Percentiles rank a stretch among this genome's conserved stretches.
These are phyloP conservation scores for Pocota personata DNA, from an alignment of 2,888 invertebrate species.

Conservation along the genomic window DNA sequence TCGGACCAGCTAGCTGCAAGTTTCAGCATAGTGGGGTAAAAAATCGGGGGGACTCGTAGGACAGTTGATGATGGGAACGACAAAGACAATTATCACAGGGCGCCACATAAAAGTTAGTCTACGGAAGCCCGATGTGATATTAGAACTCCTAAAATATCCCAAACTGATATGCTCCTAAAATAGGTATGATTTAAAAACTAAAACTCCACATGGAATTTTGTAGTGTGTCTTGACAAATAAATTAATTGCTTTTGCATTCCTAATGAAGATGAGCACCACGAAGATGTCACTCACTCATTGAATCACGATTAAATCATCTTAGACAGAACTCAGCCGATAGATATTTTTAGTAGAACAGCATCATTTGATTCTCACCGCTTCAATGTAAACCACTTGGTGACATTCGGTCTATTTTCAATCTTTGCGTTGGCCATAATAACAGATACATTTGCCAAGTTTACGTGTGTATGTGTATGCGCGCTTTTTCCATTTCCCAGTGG, in stretches of 20 bases:
- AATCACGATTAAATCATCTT: constrained; percentile 20
- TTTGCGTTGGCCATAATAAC: constrained; percentile 61
- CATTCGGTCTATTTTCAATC: constrained; percentile 70
- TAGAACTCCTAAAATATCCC: no score
- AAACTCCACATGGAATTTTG: no score
- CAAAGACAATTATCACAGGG: no score
- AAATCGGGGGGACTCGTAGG: no score
- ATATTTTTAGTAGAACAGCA: constrained; percentile 46
- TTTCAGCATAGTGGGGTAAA: no score
- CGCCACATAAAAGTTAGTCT: no score
- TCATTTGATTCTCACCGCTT: constrained; percentile 12
- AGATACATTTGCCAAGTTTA: background rate
- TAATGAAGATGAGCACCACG: background rate
- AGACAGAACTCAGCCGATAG: background rate
- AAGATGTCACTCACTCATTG: constrained; percentile 1
- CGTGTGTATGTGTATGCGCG: background rate
- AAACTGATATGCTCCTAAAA: no score
- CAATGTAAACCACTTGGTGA: constrained; percentile 42
- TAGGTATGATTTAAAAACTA: no score
- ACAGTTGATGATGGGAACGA: no score
- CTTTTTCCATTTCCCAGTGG: background rate
- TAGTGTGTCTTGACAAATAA: no score
- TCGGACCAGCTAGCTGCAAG: no score
- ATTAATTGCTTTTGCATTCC: background rate
- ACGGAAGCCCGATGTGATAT: no score